Evolutionary conservation across 2,797 vertebrate species (phyloP), one percentile per base, ranked within the genome.

Genomic region (Cottoperca gobio): DNA sequence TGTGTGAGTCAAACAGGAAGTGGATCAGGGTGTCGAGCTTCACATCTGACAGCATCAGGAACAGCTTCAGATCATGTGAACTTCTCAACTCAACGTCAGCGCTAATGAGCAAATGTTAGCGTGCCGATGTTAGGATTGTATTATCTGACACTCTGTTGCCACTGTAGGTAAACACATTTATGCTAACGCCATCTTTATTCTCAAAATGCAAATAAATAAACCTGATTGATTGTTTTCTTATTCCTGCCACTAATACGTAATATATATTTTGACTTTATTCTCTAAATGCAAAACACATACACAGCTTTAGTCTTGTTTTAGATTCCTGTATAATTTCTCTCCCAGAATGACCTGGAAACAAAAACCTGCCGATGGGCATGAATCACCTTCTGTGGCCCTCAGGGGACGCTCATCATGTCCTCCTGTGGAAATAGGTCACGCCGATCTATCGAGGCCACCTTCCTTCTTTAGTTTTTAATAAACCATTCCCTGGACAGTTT

Each of bases 1-100:
- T n/a, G n/a, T n/a, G n/a, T n/a, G n/a, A n/a, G n/a, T 53, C 62
- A 37, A 55, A 68, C 65, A 59, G 62, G 75, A 81, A 50, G 49
- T 37, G 61, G 60, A 61, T 52, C 24, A 55, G 54, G 55, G 21
- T 8, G 58, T 10, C 3, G 31, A 55, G 43, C 16, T 59, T n/a
- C n/a, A 26, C 48, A 70, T 76, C 82, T 37, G n/a, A 55, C 48
- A 1, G n/a, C n/a, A n/a, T n/a, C n/a, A n/a, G n/a, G n/a, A n/a
- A n/a, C n/a, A n/a, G n/a, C n/a, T n/a, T n/a, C n/a, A n/a, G n/a
- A n/a, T n/a, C n/a, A n/a, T n/a, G n/a, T n/a, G n/a, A n/a, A n/a
- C n/a, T n/a, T n/a, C n/a, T n/a, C n/a, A 40, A 2, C 11, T n/a
- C 43, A 46, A 16, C 19, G n/a, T 26, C 46, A 49, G 14, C 10